Percentiles rank a stretch among this genome's conserved stretches.
Evolutionary conservation across 2,888 invertebrate genomes (phyloP).

Genomic region (Lobophora halterata): DNA sequence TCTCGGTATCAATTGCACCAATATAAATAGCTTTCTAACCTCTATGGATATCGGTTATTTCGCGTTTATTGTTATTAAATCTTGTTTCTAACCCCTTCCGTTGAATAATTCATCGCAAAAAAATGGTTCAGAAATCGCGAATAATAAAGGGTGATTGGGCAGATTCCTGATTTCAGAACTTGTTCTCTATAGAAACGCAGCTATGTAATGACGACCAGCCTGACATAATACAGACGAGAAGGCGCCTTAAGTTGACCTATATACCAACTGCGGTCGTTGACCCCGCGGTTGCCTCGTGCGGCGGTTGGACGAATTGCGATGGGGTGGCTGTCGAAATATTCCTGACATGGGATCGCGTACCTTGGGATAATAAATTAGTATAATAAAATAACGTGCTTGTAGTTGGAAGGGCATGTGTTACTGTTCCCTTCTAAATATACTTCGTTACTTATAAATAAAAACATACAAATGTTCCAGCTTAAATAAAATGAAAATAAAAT

Average conservation of each 20-base stretch:
- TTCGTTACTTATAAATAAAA: too few species aligned
- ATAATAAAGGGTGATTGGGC: conserved; percentile 23
- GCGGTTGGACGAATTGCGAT: conserved; percentile 44
- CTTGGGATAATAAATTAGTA: conserved; percentile 28
- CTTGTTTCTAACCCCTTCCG: conserved; percentile 52
- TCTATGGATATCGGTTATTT: conserved; percentile 38
- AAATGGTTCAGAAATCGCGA: conserved; percentile 47
- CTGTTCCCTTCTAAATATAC: conserved; percentile 1
- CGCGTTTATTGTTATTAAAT: conserved; percentile 44
- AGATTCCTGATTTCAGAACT: conserved; percentile 47
- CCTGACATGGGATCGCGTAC: conserved; percentile 29
- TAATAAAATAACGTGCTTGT: conserved; percentile 20
- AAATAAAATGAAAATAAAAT: too few species aligned
- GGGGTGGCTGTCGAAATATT: conserved; percentile 47
- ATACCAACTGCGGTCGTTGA: conserved; percentile 70
- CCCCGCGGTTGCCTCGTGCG: conserved; percentile 58
- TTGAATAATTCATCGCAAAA: conserved; percentile 55
- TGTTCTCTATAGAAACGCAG: conserved; percentile 45
- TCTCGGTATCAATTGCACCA: conserved; percentile 42
- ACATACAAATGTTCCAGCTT: too few species aligned
- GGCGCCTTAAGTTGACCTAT: conserved; percentile 77
- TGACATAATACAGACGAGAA: conserved; percentile 69
- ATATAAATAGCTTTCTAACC: conserved; percentile 45
- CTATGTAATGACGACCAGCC: conserved; percentile 42
- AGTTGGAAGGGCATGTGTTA: background rate